Conservation (phyloP, 37 sponge, comb jelly and placozoan genomes). For the Mnemiopsis leidyi region DNA sequence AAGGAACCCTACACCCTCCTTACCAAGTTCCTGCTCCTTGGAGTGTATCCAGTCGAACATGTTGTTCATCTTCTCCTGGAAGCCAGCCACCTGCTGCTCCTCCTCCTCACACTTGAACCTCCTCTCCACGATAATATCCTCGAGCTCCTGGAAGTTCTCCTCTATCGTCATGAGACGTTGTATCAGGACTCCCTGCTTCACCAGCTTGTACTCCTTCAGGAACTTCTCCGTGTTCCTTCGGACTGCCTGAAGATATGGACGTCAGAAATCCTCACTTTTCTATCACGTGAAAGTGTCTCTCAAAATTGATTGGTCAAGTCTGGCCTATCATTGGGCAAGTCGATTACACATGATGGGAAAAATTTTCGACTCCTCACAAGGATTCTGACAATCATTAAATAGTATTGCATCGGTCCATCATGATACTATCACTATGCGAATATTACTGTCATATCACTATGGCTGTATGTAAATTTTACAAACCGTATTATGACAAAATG, state of each 20-base stretch:
- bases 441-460: too few relatives aligned
- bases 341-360: too few relatives aligned
- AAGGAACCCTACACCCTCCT: background rate
- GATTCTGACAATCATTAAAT: too few relatives aligned
- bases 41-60: constrained; percentile 61
- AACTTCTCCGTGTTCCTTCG: constrained; percentile 4
- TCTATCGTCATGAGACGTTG: background rate
- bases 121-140: constrained; percentile 52
- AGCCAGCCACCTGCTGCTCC: constrained; percentile 1
- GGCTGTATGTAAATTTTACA: too few relatives aligned
- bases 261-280: too few relatives aligned
- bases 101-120: constrained; percentile 9
- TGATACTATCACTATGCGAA: too few relatives aligned
- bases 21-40: constrained; percentile 61
- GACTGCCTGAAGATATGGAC: constrained; percentile 40
- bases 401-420: too few relatives aligned
- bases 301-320: too few relatives aligned
- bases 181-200: background rate
- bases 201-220: constrained; percentile 1
- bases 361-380: too few relatives aligned
- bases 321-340: too few relatives aligned
- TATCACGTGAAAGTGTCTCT: too few relatives aligned
- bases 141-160: constrained; percentile 1
- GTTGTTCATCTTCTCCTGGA: constrained; percentile 58
- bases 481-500: too few relatives aligned